Percentiles rank a stretch among this genome's conserved stretches.
These are phyloP conservation scores for Tricholaema leucomelas DNA, from an alignment of 2,113 vertebrate genomes.

Conservation along the genomic window DNA sequence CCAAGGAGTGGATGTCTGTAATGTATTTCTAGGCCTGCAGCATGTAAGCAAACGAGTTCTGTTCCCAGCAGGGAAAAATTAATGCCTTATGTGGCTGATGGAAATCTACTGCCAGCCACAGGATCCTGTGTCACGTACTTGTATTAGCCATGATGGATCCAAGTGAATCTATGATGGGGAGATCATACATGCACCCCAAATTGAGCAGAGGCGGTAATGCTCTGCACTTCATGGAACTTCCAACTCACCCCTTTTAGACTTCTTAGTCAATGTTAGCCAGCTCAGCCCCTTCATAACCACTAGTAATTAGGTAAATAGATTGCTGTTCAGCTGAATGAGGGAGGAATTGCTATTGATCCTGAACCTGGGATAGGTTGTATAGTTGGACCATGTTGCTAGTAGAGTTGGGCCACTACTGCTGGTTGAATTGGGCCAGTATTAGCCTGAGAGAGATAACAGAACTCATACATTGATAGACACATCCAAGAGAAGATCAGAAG, in stretches of 20 bases:
- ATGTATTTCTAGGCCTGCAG: neutral
- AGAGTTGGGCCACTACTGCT: too few relatives aligned
- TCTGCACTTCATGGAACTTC: neutral
- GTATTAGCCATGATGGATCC: neutral
- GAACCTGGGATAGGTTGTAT: neutral
- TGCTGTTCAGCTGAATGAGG: neutral
- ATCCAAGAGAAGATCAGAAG: neutral
- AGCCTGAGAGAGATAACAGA: neutral
- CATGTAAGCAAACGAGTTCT: neutral
- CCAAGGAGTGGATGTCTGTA: neutral
- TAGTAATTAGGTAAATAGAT: constrained; percentile 25
- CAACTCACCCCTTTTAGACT: neutral
- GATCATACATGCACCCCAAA: neutral
- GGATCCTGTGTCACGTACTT: neutral
- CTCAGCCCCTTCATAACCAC: neutral
- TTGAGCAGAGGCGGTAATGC: neutral
- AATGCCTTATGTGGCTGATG: neutral
- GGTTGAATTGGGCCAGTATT: neutral
- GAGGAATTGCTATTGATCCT: constrained; percentile 10
- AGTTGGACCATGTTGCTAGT: neutral
- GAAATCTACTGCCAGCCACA: neutral
- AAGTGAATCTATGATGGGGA: neutral
- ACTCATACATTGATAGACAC: neutral
- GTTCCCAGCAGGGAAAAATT: neutral
- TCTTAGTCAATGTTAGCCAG: neutral